phyloP scores from a whole-genome alignment of 2,888 invertebrate genomes.

The Coelogynopora nodosa region DNA sequence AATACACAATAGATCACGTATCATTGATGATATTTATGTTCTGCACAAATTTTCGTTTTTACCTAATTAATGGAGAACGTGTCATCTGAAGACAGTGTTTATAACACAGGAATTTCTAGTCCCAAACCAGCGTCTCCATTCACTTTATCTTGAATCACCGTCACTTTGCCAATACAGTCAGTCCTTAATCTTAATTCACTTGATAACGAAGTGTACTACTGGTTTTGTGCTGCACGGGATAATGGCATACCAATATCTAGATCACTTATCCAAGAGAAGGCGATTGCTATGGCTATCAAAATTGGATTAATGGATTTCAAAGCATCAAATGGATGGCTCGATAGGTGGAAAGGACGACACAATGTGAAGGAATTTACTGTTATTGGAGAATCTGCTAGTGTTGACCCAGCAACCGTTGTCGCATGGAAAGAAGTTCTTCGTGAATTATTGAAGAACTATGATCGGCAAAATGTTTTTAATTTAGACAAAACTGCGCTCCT shows the following conservation, averaged over 20 bases:
- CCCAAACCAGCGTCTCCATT: background rate
- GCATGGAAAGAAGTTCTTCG: background rate
- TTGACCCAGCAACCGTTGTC: slow-evolving; percentile 16
- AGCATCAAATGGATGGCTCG: slow-evolving; percentile 33
- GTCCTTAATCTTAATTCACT: slow-evolving; percentile 2
- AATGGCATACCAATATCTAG: slow-evolving; percentile 3
- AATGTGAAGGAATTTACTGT: slow-evolving; percentile 21
- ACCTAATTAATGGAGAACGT: slow-evolving; percentile 1
- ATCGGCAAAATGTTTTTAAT: background rate
- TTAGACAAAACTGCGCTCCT: background rate
- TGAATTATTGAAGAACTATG: slow-evolving; percentile 1
- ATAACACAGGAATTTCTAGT: slow-evolving; percentile 7
- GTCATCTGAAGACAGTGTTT: background rate
- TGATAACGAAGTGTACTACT: background rate
- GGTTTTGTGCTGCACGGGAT: slow-evolving; percentile 16
- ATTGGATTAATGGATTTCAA: slow-evolving; percentile 26
- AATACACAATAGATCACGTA: background rate
- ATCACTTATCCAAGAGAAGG: background rate
- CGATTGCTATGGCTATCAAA: background rate
- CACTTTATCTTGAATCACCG: background rate
- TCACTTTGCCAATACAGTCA: background rate
- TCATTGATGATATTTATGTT: slow-evolving; percentile 14
- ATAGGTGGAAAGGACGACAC: slow-evolving; percentile 11
- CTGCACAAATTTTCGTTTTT: slow-evolving; percentile 1
- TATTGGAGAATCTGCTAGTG: background rate